phyloP scores from a whole-genome alignment of 2,888 invertebrate species.

The Trilocha varians region DNA sequence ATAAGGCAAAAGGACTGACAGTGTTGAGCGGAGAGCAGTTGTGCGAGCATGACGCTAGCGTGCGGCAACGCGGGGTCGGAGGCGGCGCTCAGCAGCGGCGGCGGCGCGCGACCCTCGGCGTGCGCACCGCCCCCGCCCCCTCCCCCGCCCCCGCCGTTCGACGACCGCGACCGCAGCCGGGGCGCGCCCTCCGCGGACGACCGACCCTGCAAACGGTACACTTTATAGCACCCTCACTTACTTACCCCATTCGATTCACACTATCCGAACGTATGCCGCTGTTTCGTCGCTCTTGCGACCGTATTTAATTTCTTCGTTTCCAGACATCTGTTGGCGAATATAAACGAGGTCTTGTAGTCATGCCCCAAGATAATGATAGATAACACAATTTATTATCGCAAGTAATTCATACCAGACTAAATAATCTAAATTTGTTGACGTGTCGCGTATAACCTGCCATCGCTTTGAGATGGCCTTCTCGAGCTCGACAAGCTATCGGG shows the following conservation, averaged over 20 bases:
- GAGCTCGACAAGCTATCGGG: too few species aligned
- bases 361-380: constrained; percentile 16
- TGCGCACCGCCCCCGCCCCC: constrained; percentile 48
- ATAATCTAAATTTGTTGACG: neutral
- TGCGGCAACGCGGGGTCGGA: constrained; percentile 83
- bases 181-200: constrained; percentile 36
- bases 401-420: neutral
- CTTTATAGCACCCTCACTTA: constrained; percentile 25
- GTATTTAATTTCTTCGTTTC: constrained; percentile 30
- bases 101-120: constrained; percentile 59
- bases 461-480: too few species aligned
- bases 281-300: constrained; percentile 29
- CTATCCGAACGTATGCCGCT: constrained; percentile 22
- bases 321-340: constrained; percentile 38
- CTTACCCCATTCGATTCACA: constrained; percentile 25
- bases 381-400: constrained; percentile 9
- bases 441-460: too few species aligned
- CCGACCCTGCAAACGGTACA: constrained; percentile 37
- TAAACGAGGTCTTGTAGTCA: constrained; percentile 34
- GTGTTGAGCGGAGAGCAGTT: constrained; percentile 80
- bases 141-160: constrained; percentile 56
- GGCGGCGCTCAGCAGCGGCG: constrained; percentile 79
- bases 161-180: constrained; percentile 54
- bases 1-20: constrained; percentile 61
- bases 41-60: constrained; percentile 85